Conservation (phyloP, 2,888 invertebrate genomes). For the Monochamus alternatus region DNA sequence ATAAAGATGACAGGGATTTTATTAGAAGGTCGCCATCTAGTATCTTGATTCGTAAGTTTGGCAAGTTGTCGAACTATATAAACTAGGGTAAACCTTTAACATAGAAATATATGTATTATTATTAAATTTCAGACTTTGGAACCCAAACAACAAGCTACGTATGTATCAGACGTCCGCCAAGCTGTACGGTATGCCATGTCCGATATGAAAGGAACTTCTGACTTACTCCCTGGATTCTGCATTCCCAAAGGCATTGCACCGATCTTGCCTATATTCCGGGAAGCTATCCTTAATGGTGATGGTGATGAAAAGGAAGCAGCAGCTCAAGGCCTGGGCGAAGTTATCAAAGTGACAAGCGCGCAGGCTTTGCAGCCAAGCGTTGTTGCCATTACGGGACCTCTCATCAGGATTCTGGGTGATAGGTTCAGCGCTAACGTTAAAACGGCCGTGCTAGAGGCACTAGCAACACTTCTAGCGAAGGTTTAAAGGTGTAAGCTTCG, state of each 20-base stretch:
- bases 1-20: no score
- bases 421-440: conserved; percentile 95
- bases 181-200: conserved; percentile 93
- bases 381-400: conserved; percentile 96
- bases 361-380: conserved; percentile 95
- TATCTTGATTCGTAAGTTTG: no score
- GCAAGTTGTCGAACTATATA: no score
- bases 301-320: conserved; percentile 97
- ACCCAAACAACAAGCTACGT: conserved; percentile 86
- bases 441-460: conserved; percentile 94
- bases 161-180: conserved; percentile 92
- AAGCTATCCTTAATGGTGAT: conserved; percentile 95
- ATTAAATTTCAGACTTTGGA: conserved; percentile 78
- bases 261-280: conserved; percentile 94
- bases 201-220: conserved; percentile 82
- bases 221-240: conserved; percentile 93
- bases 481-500: conserved; percentile 62
- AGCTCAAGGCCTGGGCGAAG: conserved; percentile 87
- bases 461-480: conserved; percentile 93
- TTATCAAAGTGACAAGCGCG: conserved; percentile 88
- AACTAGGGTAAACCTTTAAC: no score
- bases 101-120: no score
- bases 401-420: conserved; percentile 97
- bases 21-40: no score
- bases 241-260: conserved; percentile 93